Percentiles rank a stretch among this genome's conserved stretches.
These are phyloP conservation scores for Cerceris ruficornis DNA, from an alignment of 2,888 invertebrate genomes.

Conservation along the genomic window DNA sequence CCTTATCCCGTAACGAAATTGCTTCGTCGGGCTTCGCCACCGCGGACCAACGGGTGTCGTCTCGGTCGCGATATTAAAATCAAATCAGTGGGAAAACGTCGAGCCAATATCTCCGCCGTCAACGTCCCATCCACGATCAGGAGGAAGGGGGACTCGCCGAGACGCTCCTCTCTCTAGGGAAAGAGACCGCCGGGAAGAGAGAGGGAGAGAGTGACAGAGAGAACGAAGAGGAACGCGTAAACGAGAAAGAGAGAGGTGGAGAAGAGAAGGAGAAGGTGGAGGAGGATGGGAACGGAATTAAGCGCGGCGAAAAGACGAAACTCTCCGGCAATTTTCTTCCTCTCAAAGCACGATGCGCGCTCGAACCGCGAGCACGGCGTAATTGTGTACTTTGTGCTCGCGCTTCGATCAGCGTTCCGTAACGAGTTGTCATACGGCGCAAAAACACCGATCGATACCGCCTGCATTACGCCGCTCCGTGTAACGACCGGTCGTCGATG, in stretches of 20 bases:
- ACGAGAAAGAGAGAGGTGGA: constrained; percentile 46
- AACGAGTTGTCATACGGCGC: constrained; percentile 77
- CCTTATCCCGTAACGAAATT: constrained; percentile 57
- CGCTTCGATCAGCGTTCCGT: constrained; percentile 74
- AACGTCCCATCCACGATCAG: constrained; percentile 37
- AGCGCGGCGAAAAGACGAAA: constrained; percentile 60
- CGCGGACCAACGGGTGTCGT: constrained; percentile 53
- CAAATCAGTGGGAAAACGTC: constrained; percentile 66
- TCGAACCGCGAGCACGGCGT: constrained; percentile 57
- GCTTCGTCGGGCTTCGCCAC: constrained; percentile 60
- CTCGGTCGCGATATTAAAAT: constrained; percentile 65
- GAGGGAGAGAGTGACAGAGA: neutral
- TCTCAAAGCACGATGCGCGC: constrained; percentile 54
- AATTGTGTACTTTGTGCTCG: constrained; percentile 70
- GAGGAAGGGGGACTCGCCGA: neutral
- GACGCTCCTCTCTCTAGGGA: too few species aligned
- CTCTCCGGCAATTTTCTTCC: constrained; percentile 62
- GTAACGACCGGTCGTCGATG: constrained; percentile 41
- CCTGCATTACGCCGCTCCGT: constrained; percentile 59
- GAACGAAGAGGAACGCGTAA: constrained; percentile 11
- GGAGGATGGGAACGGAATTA: constrained; percentile 47
- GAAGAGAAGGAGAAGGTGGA: constrained; percentile 39
- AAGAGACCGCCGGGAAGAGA: constrained; percentile 3
- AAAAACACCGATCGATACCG: constrained; percentile 75
- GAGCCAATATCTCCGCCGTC: constrained; percentile 63